Evolutionary conservation across 2,113 vertebrate species (phyloP).

Genomic region (Hyperoodon ampullatus): DNA sequence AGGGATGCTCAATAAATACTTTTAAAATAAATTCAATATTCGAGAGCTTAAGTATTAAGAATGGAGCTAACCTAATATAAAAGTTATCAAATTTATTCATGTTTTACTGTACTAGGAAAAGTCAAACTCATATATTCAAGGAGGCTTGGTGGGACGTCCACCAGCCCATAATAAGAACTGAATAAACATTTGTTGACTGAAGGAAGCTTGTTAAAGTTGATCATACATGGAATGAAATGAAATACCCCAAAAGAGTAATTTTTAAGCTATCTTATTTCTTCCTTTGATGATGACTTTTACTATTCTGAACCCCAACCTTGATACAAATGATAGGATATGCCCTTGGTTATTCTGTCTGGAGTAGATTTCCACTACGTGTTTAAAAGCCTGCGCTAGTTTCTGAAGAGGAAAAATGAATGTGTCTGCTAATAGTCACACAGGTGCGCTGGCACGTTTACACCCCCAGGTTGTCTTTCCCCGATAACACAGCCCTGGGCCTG

Average conservation of each 20-base stretch:
- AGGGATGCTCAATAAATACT: background rate
- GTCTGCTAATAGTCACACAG: background rate
- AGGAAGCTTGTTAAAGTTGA: background rate
- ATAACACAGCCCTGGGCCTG: background rate
- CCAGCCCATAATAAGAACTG: background rate
- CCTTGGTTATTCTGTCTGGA: background rate
- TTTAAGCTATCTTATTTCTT: background rate
- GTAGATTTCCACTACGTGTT: background rate
- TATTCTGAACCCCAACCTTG: background rate
- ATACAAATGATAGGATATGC: background rate
- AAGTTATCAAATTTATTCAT: background rate
- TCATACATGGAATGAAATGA: background rate
- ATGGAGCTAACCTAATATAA: background rate
- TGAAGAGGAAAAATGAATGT: background rate
- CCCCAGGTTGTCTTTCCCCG: background rate
- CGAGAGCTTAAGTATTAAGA: background rate
- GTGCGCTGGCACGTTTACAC: background rate
- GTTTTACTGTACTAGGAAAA: background rate
- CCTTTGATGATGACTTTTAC: background rate
- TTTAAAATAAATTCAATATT: background rate
- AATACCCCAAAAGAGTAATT: background rate
- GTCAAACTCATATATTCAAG: background rate
- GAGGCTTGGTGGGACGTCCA: background rate
- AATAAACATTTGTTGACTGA: background rate
- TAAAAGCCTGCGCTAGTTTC: background rate